Evolutionary conservation across 2,888 invertebrate species (phyloP), one percentile per base, ranked within the genome.

Genomic region (Drosophila silvestris): DNA sequence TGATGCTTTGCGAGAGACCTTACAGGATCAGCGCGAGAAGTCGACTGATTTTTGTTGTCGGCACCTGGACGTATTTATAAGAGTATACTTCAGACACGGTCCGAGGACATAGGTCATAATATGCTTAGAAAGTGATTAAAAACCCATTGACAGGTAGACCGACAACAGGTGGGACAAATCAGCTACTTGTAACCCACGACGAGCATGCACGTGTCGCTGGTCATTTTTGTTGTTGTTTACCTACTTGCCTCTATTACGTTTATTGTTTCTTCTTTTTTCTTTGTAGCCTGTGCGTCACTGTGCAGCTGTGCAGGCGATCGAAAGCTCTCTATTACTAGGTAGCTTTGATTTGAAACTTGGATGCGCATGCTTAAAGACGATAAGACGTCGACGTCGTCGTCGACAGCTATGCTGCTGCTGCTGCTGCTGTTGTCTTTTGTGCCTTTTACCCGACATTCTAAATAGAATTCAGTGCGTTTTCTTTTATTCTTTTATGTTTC

Each of bases 331-430:
- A 62, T 69, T 57, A 62, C 33, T 35, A 35, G 44, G 37, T 14
- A 67, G 72, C 60, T 71, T 70, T 79, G 72, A 73, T 82, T 75
- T 70, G 71, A 64, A 79, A 83, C 83, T 82, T 68, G 81, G 63
- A 59, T 86, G 84, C 41, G 75, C 58, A 62, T 53, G 66, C 68
- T 41, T 53, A 9, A 44, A 62, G 35, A 47, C 32, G 44, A 32
- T 32, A 58, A 58, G 58, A 44, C 32, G 41, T 41, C 22, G 37
- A 54, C 44, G 39, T 32, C 22, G 35, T 51, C 44, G 41, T 33
- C 0, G 44, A 32, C 44, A 19, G 57, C 51, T 5, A 5, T 28
- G 28, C 28, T 28, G 44, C 39, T 37, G 28, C 26, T 26, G 68
- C 37, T 33, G 37, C 26, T 44, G 51, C 47, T 59, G 62, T 26